phyloP scores from a whole-genome alignment of 1,140 invertebrate species.

The Atta colombica region DNA sequence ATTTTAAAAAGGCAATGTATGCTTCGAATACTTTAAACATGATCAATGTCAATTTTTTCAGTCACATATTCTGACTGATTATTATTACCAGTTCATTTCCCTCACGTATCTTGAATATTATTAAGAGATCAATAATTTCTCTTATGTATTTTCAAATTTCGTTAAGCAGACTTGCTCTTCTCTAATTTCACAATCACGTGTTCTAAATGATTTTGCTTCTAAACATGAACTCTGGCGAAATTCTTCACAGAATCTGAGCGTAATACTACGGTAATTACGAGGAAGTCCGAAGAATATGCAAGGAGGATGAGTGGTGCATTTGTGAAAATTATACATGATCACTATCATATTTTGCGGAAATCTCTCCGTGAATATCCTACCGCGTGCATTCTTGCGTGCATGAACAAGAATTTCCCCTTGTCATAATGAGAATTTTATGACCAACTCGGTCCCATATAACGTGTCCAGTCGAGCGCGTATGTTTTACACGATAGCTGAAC shows the following conservation, averaged over 20 bases:
- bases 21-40: neutral
- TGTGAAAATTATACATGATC: conserved; percentile 20
- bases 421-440: conserved; percentile 48
- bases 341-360: conserved; percentile 30
- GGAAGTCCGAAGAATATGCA: conserved; percentile 21
- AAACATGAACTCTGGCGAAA: neutral
- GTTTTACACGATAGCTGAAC: conserved; percentile 50
- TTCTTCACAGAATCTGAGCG: conserved; percentile 24
- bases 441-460: conserved; percentile 2
- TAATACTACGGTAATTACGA: conserved; percentile 50
- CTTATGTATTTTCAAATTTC: conserved; percentile 56
- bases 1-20: neutral
- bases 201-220: conserved; percentile 17
- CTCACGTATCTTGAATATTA: conserved; percentile 49
- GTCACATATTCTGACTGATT: conserved; percentile 41
- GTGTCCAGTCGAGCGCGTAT: conserved; percentile 39
- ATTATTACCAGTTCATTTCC: conserved; percentile 19
- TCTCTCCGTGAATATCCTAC: neutral
- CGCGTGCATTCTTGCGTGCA: neutral
- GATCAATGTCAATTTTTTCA: conserved; percentile 22
- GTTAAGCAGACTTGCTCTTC: neutral
- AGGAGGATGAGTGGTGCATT: neutral
- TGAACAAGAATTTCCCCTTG: neutral
- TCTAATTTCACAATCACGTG: conserved; percentile 14
- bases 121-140: conserved; percentile 40